A percentile compares a stretch with the other conserved stretches of the same genome.
These are phyloP conservation scores for Lamprologus callipterus DNA, from an alignment of 2,113 vertebrate species.

Conservation along the genomic window DNA sequence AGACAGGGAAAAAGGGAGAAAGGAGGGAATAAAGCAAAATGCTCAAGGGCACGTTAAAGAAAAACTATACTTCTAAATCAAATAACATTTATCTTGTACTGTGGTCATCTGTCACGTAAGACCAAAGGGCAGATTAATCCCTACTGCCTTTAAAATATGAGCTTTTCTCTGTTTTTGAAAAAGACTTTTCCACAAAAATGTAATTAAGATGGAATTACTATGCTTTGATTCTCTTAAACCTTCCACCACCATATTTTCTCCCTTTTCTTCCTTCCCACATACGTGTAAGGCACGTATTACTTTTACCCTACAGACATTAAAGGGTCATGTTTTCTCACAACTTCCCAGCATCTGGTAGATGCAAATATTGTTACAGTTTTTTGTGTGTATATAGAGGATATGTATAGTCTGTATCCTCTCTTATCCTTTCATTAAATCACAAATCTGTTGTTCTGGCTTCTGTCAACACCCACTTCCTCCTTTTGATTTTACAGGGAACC, in stretches of 20 bases:
- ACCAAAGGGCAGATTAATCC: not conserved
- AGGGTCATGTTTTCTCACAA: not conserved
- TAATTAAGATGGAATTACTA: not conserved
- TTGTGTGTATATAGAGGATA: not conserved
- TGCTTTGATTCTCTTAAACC: not conserved
- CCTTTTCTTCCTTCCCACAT: constrained; percentile 6
- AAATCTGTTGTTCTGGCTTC: not conserved
- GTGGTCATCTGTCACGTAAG: not conserved
- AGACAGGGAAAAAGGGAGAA: not conserved
- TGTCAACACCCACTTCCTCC: constrained; percentile 46
- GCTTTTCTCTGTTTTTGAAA: constrained; percentile 10
- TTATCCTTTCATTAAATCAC: constrained; percentile 42
- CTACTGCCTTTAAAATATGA: not conserved
- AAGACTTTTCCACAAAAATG: constrained; percentile 11
- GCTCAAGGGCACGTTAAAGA: not conserved
- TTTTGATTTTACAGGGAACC: not conserved
- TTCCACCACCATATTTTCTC: not conserved
- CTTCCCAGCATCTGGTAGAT: not conserved
- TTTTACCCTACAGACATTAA: not conserved
- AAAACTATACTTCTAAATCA: not conserved
- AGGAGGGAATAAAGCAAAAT: not conserved
- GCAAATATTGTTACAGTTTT: constrained; percentile 11
- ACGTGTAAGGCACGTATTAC: not conserved
- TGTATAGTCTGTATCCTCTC: not conserved
- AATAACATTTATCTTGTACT: not conserved